These are phyloP conservation scores for Drosophila micromelanica DNA, from an alignment of 1,140 invertebrate species.

Conservation along the genomic window DNA sequence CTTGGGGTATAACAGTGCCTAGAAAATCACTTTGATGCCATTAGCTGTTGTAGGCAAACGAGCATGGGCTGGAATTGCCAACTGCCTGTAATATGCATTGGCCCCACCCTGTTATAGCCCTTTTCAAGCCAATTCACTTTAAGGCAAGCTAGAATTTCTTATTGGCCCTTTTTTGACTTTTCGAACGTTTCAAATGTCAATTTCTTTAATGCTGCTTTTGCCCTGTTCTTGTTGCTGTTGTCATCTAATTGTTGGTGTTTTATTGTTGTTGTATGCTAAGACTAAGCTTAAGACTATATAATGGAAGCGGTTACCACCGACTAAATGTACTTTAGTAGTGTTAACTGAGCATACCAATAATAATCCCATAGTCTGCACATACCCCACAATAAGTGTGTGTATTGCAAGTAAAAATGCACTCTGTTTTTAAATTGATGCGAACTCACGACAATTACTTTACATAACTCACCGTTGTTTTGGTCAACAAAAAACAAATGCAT, in stretches of 20 bases:
- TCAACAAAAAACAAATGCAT: neutral
- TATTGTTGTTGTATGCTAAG: slow-evolving; percentile 57
- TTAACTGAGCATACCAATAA: slow-evolving; percentile 29
- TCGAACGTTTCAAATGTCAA: neutral
- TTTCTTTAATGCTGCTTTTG: neutral
- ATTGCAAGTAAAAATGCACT: neutral
- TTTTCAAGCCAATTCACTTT: neutral
- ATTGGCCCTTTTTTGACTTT: too few species aligned
- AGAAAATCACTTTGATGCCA: too few species aligned
- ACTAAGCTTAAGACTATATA: slow-evolving; percentile 53
- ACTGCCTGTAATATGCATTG: too few species aligned
- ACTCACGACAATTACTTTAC: slow-evolving; percentile 32
- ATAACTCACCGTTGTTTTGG: neutral
- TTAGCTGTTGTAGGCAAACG: too few species aligned
- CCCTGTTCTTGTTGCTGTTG: slow-evolving; percentile 49
- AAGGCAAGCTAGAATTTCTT: too few species aligned
- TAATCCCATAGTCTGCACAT: slow-evolving; percentile 8
- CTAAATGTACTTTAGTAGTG: slow-evolving; percentile 60
- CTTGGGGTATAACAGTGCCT: neutral
- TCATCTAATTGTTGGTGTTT: slow-evolving; percentile 71
- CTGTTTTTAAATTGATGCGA: neutral
- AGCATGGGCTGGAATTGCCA: too few species aligned
- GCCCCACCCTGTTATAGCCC: too few species aligned
- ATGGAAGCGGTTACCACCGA: slow-evolving; percentile 69
- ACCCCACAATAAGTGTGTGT: neutral